Base-by-base conservation (phyloP, 37 sponge, comb jelly and placozoan species). In the Agelas oroides region DNA sequence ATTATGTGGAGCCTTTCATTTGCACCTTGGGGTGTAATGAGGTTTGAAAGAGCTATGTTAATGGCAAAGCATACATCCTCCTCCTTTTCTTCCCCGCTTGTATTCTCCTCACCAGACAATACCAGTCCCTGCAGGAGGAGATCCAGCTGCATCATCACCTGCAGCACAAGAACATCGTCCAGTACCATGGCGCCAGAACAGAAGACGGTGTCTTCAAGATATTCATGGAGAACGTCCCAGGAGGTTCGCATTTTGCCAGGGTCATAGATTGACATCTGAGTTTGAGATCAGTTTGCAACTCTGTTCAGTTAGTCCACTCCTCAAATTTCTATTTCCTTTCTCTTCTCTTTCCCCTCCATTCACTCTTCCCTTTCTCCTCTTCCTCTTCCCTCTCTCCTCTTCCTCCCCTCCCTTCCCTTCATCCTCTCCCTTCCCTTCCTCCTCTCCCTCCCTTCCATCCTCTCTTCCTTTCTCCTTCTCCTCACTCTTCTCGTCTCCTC, bases 151-250 rank as follows among this genome's bases (percentile, higher is more conserved):
- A 97, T 73, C 80, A 82, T 36, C 92, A 94, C 59, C 70, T 97
- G 31, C 87, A 83, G 33, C 89, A 97, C 78, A 87, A 89, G 84
- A 94, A 97, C 89, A 97, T 97, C n/a, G 97, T 97, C n/a, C 90
- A 86, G 68, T 97, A 97, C 71, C 80, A 82, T 65, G 97, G 95
- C 1, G 87, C 95, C 59, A 54, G 57, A 25, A 76, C 83, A 27
- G 97, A 97, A 39, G 89, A 72, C n/a, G 88, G 84, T 12, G 67
- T 78, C 28, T 88, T 97, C 68, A 92, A 87, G 79, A 97, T 97
- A 15, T 97, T 97, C 76, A 94, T 97, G 95, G 97, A 97, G 77
- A 86, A 83, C 1, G 97, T 97, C 20, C 95, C 95, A 15, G 97
- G 97, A 86, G 98, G 98, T 93, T 35, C 1, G 65, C 2, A 70